Conservation (phyloP, 35 echinoderm and acorn worm genomes). For the Amphiura filiformis region DNA sequence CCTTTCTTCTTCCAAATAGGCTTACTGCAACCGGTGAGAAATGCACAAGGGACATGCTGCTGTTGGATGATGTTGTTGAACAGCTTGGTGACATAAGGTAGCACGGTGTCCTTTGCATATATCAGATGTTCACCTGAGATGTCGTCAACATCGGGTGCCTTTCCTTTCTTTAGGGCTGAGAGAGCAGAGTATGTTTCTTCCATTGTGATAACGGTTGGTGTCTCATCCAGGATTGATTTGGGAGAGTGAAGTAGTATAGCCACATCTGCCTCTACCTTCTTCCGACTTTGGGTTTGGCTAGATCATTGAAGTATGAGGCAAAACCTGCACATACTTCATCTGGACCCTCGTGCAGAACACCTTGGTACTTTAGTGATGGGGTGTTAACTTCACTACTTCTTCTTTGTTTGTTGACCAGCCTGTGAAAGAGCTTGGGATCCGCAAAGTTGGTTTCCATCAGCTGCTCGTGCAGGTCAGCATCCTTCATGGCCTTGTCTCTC, state of each 20-base stretch:
- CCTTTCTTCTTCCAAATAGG: not conserved
- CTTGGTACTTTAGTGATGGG: not conserved
- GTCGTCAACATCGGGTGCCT: not conserved
- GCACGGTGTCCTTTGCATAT: not conserved
- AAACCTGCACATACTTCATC: not conserved
- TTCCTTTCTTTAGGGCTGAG: not conserved
- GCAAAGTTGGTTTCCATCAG: not conserved
- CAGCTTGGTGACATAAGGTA: not conserved
- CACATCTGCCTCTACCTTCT: not conserved
- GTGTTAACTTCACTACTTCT: not conserved
- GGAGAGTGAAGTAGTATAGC: not conserved
- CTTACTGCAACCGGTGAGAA: not conserved
- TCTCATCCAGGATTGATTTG: too few relatives aligned
- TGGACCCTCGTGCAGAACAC: not conserved
- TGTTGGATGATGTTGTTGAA: not conserved
- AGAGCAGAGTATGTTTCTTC: not conserved
- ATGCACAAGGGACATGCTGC: not conserved
- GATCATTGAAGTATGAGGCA: not conserved
- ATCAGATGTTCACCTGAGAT: not conserved
- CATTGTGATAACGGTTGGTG: not conserved
- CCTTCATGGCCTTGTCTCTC: not conserved
- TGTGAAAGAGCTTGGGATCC: not conserved
- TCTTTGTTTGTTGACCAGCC: not conserved
- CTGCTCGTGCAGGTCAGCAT: not conserved
- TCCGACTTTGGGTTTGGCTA: not conserved